Evolutionary conservation across 1,140 invertebrate species (phyloP), one percentile per base, ranked within the genome.

Genomic region (Pomacea maculata): DNA sequence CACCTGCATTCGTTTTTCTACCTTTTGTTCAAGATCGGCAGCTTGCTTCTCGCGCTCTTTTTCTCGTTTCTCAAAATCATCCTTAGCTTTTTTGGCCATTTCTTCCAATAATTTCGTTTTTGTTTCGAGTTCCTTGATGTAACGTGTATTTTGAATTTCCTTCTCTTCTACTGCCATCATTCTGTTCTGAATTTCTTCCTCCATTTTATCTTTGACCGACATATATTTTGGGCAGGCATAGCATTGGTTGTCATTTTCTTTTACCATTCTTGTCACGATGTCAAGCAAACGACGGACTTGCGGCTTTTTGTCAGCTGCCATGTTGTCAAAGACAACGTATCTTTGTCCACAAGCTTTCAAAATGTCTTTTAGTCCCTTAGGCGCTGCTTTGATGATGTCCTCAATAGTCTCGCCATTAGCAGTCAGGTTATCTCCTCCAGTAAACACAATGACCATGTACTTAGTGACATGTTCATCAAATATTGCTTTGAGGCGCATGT

Each of bases 241-340:
- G 71, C 34, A 21, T 65, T 70, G 34, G 19, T 63, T 70, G 1
- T 72, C 34, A 64, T 80, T 74, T 52, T 75, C 17, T 6, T 14
- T 61, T n/a, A 29, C 25, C 61, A 80, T 73, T 17, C 11, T 15
- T 57, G 29, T 45, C 55, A 80, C 72, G 14, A 75, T 55, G 9
- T 34, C 25, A 34, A 80, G 54, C 12, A 80, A 57, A n/a, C 55
- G 14, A 45, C 75, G 61, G 21, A 80, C 79, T 25, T 81, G 63
- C 3, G 73, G 61, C 4, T 67, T 45, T n/a, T 52, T 55, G n/a
- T 75, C 80, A 21, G 25, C 12, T 12, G 55, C 73, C 63, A 65
- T 67, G 64, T 81, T 75, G 74, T 81, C 70, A 64, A 77, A 76
- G 64, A 61, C 73, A 65, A 75, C 29, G 74, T 71, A 81, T n/a